Evolutionary conservation across 2,888 invertebrate species (phyloP), one percentile per base, ranked within the genome.

Genomic region (Rhorus exstirpatorius): DNA sequence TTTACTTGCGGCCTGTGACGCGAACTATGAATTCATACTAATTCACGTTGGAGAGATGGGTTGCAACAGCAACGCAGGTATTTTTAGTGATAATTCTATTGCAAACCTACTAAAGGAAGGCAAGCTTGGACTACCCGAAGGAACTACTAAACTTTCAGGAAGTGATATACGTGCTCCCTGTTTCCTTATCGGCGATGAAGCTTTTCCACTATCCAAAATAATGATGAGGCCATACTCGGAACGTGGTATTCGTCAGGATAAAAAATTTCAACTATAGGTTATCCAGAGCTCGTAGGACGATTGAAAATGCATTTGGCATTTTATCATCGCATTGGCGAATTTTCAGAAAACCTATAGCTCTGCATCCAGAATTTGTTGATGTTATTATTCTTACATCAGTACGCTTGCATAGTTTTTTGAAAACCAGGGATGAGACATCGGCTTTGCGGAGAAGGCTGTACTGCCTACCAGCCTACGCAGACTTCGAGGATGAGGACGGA

Each of bases 221-320:
- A 14, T 51, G 14, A 3, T 51, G 51, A n/a, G 19, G 19, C 51
- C 51, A 17, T 51, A 51, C 10, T 6, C 51, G 6, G 51, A 19
- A 19, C 51, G 51, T 19, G 14, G 19, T 8, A 3, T 51, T 6
- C 17, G 19, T 14, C 1, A 51, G 10, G 14, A 51, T 19, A 17
- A 51, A 51, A n/a, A 51, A 51, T 14, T 51, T 51, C 19, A 51
- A 51, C 19, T 51, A 51, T 17, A 17, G 51, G 19, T 19, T 51
- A 19, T 51, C 51, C 51, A n/a, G 51, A 14, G 51, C 51, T 6
- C n/a, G 51, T 2, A 51, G 51, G 19, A 19, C 19, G 6, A 51
- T 51, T 19, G 51, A 51, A 19, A 51, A 51, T 51, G 19, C 51
- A 19, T 51, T 51, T 19, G 21, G 51, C 17, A 51, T 51, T 51